Base-by-base conservation (phyloP, 2,888 invertebrate species). In the Apodemia zela region DNA sequence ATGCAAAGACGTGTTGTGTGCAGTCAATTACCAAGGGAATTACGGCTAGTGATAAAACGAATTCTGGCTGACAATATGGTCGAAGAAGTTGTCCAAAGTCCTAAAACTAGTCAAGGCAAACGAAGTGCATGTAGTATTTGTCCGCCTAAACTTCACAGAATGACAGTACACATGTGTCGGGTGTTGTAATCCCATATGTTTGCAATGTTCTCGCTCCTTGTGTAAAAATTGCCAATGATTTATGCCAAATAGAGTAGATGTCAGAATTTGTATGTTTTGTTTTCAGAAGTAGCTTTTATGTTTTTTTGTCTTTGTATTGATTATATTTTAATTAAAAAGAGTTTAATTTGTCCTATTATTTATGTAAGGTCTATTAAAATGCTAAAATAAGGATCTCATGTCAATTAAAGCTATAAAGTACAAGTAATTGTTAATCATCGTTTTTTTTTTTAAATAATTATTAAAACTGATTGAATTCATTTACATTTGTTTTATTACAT, bases 111-210 rank as follows among this genome's bases (percentile, higher is more conserved):
- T 60, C 65, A 68, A 61, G 63, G 66, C 67, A 68, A 65, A 33
- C 60, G 65, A 68, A 69, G 63, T 66, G 69, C 65, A 66, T 66
- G 65, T 63, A 65, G 63, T 47, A 64, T 69, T 68, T 66, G 63
- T 65, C 62, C 62, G 29, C 45, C 61, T 61, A 65, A 67, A 66
- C 60, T 69, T 11, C 66, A 66, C 65, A 67, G 66, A 67, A 67
- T 67, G 67, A 63, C 67, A 57, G 60, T 66, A 67, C 66, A 66
- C 61, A n/a, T 66, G 67, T 69, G 62, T 67, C 47, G 21, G 2
- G 21, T 21, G 21, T 21, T 21, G 21, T 2, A 21, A 66, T 66
- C 66, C 64, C 61, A 17, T 65, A 63, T 66, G 63, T 66, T 63
- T 66, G 54, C 63, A 65, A 62, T 70, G 60, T 63, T 65, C 63